Evolutionary conservation across 2,888 invertebrate genomes (phyloP).

Genomic region (Drosophila eohydei): DNA sequence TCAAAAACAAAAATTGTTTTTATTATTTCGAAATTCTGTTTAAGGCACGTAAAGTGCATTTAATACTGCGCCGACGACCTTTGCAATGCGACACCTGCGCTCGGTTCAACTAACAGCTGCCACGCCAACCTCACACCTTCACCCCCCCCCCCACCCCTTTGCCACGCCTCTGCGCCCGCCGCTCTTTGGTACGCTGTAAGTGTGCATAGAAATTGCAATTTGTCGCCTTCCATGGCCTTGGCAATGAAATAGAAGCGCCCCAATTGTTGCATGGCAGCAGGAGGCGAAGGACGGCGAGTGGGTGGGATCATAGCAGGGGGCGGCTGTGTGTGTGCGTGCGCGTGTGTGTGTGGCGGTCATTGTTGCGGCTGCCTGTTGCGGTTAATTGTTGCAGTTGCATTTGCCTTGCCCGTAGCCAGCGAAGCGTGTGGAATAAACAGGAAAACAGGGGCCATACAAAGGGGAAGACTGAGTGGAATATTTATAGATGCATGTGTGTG

Average conservation of each 20-base stretch:
- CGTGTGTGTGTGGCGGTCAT: conserved; percentile 40
- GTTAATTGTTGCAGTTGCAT: conserved; percentile 46
- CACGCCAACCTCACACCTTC: neutral
- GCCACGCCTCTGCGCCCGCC: neutral
- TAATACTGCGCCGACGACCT: conserved; percentile 45
- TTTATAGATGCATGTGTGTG: neutral
- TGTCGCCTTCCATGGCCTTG: conserved; percentile 65
- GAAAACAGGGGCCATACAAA: conserved; percentile 12
- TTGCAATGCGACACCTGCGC: conserved; percentile 55
- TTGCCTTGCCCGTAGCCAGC: conserved; percentile 59
- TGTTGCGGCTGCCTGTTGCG: conserved; percentile 35
- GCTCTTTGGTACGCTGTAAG: neutral
- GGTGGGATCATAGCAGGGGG: neutral
- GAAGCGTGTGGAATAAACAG: conserved; percentile 55
- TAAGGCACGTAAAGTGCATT: conserved; percentile 44
- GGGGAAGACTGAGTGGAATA: neutral
- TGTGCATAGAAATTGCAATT: conserved; percentile 44
- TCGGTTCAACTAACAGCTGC: neutral
- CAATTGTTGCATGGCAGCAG: neutral
- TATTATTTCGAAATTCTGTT: neutral
- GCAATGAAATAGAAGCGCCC: conserved; percentile 56
- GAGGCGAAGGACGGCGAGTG: neutral
- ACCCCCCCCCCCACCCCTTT: neutral
- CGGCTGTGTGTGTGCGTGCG: neutral
- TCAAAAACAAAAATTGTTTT: neutral